These are phyloP conservation scores for Pentamera pediparva DNA, from an alignment of 53 echinoderm and acorn worm genomes.

Conservation along the genomic window DNA sequence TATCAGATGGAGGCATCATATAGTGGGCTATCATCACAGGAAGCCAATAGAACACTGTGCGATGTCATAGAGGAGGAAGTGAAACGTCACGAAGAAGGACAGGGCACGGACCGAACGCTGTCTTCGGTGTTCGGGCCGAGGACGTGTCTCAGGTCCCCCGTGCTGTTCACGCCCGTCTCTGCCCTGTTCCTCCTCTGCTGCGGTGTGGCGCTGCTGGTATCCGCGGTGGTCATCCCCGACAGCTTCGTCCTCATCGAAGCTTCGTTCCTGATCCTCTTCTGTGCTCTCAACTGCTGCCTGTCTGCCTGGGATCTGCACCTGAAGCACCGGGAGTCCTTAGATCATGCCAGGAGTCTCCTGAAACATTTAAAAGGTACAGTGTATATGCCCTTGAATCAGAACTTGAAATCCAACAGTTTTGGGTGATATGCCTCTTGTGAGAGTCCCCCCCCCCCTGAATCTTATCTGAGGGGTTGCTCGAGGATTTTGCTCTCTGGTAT, in stretches of 20 bases:
- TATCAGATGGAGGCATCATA: neutral
- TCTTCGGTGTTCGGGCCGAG: constrained; percentile 3
- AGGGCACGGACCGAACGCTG: neutral
- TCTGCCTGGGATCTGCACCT: constrained; percentile 64
- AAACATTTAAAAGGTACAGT: constrained; percentile 56
- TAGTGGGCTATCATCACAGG: constrained; percentile 39
- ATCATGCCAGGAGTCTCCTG: constrained; percentile 50
- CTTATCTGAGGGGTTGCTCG: too few relatives aligned
- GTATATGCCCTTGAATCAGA: neutral
- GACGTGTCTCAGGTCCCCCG: constrained; percentile 15
- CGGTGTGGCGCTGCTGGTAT: constrained; percentile 43
- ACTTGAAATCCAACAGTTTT: neutral
- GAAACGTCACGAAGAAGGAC: constrained; percentile 19
- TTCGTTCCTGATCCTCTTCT: constrained; percentile 45
- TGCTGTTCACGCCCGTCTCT: constrained; percentile 47
- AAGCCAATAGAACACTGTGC: constrained; percentile 50
- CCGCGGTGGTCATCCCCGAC: constrained; percentile 34
- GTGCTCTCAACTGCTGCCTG: constrained; percentile 53
- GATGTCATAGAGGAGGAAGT: constrained; percentile 54
- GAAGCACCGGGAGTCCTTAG: constrained; percentile 54
- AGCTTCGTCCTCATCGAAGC: constrained; percentile 47
- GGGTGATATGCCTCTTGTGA: too few relatives aligned
- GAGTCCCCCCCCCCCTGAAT: too few relatives aligned
- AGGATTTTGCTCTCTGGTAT: too few relatives aligned
- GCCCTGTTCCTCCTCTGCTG: constrained; percentile 34